Percentiles rank a stretch among this genome's conserved stretches.
Evolutionary conservation across 2,888 invertebrate genomes (phyloP).

Genomic region (Xestobium rufovillosum): DNA sequence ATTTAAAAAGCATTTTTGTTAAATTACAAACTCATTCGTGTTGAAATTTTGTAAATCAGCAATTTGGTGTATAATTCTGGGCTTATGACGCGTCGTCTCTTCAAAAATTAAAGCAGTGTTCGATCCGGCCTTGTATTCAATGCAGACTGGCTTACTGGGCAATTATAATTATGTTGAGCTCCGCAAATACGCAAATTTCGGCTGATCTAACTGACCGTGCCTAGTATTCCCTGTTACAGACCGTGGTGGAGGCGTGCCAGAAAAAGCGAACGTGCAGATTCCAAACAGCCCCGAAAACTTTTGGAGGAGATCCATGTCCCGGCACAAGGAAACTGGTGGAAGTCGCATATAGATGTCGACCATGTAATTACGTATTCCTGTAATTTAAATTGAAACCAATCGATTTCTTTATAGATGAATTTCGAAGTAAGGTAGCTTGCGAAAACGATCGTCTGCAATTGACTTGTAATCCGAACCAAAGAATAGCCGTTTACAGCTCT

Average conservation of each 20-base stretch:
- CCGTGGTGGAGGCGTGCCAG: constrained; percentile 88
- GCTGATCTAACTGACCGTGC: constrained; percentile 46
- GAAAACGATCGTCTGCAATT: constrained; percentile 84
- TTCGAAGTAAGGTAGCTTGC: constrained; percentile 88
- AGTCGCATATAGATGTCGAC: constrained; percentile 94
- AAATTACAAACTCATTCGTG: too few species aligned
- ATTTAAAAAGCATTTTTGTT: too few species aligned
- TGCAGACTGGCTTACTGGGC: too few species aligned
- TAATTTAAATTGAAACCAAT: constrained; percentile 5
- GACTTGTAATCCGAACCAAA: constrained; percentile 77
- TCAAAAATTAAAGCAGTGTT: too few species aligned
- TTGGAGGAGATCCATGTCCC: constrained; percentile 89
- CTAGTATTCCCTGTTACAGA: constrained; percentile 87
- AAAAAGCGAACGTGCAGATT: constrained; percentile 89
- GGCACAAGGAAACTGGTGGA: constrained; percentile 87
- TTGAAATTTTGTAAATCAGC: too few species aligned
- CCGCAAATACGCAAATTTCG: too few species aligned
- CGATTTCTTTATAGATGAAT: constrained; percentile 68
- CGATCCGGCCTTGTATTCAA: too few species aligned
- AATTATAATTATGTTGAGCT: too few species aligned
- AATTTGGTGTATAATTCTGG: too few species aligned
- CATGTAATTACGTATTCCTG: constrained; percentile 90
- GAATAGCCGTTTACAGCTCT: constrained; percentile 89
- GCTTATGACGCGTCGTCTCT: too few species aligned
- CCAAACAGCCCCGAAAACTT: constrained; percentile 79